phyloP scores from a whole-genome alignment of 2,797 vertebrate species.

The Anas bahamensis region DNA sequence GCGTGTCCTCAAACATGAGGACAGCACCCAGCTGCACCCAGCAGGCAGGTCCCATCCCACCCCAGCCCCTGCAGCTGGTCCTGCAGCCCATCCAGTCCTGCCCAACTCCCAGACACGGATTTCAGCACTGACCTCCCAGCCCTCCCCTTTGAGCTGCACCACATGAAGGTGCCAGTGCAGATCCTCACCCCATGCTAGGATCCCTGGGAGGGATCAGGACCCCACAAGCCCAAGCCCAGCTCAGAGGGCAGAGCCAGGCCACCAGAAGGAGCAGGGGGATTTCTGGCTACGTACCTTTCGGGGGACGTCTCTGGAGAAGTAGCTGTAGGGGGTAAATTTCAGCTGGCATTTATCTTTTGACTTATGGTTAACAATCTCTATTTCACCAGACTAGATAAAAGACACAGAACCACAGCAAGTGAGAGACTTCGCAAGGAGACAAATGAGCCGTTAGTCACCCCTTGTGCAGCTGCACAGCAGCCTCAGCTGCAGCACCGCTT shows the following conservation, averaged over 20 bases:
- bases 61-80: too few relatives aligned
- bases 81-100: neutral
- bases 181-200: neutral
- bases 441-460: neutral
- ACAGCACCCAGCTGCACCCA: neutral
- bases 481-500: neutral
- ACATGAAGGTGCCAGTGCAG: neutral
- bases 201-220: too few relatives aligned
- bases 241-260: neutral
- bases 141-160: rapidly evolving
- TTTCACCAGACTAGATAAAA: conserved; percentile 91
- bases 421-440: neutral
- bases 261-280: neutral
- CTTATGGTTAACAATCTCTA: conserved; percentile 96
- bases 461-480: neutral
- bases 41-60: neutral
- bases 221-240: neutral
- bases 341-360: conserved; percentile 97
- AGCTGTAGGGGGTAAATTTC: conserved; percentile 98
- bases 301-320: conserved; percentile 97
- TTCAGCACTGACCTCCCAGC: neutral
- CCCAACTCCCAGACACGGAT: neutral
- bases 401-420: conserved; percentile 46
- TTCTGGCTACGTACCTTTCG: conserved; percentile 86
- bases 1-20: rapidly evolving